Percentiles rank a stretch among this genome's conserved stretches.
Conservation (phyloP, 2,113 vertebrate genomes). For the Microcebus lehilahytsara region DNA sequence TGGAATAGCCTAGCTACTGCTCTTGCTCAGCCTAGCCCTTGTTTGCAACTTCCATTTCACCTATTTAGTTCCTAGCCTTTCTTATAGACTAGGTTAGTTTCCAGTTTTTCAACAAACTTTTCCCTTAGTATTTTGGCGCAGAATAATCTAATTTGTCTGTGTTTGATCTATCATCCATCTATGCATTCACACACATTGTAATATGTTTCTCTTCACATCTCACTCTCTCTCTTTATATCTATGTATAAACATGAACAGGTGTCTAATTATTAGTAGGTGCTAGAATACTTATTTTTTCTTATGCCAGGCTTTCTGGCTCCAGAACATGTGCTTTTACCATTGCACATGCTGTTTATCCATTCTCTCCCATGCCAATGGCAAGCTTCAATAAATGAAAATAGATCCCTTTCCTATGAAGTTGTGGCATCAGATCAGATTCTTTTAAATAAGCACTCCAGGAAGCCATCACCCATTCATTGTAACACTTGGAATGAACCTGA, state of each 20-base stretch:
- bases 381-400: background rate
- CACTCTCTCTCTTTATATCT: background rate
- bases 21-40: background rate
- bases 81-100: background rate
- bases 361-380: background rate
- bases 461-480: background rate
- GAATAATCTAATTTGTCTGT: background rate
- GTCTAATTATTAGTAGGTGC: background rate
- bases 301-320: background rate
- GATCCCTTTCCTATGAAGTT: background rate
- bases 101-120: background rate
- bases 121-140: background rate
- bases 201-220: background rate
- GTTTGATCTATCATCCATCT: background rate
- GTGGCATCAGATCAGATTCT: background rate
- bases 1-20: background rate
- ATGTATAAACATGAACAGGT: background rate
- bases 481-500: background rate
- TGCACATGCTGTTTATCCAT: no score
- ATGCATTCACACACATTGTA: background rate
- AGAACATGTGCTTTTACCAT: background rate
- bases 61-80: background rate
- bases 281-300: background rate
- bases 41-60: background rate
- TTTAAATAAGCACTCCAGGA: background rate